phyloP scores from a whole-genome alignment of 2,888 invertebrate species.

The Agriotes lineatus region DNA sequence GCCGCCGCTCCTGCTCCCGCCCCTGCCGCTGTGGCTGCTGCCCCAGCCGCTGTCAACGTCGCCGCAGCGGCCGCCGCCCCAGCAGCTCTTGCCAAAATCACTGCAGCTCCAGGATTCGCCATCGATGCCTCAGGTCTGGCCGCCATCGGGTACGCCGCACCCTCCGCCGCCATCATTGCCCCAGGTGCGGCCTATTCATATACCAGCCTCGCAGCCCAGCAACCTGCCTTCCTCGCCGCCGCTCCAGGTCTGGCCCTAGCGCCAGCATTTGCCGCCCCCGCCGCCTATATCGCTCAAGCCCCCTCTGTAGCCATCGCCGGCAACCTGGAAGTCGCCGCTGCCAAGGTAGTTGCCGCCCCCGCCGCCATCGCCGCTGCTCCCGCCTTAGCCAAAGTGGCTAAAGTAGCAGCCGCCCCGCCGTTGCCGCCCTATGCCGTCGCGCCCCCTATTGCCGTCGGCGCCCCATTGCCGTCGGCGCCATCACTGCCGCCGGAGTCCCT shows the following conservation, averaged over 20 bases:
- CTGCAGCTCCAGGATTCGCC: conserved; percentile 14
- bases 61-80: too few species aligned
- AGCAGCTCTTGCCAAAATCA: not conserved
- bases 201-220: conserved; percentile 39
- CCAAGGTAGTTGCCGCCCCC: conserved; percentile 4
- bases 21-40: not conserved
- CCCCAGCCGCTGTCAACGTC: not conserved
- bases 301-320: not conserved
- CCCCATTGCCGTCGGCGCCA: not conserved
- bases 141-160: conserved; percentile 32
- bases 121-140: conserved; percentile 1
- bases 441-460: not conserved
- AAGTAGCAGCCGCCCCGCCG: not conserved
- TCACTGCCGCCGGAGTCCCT: conserved; percentile 51
- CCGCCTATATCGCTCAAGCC: not conserved
- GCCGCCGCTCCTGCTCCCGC: conserved; percentile 17
- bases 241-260: too few species aligned
- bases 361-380: not conserved
- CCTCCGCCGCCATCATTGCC: conserved; percentile 29
- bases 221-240: not conserved
- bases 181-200: conserved; percentile 32
- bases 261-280: conserved; percentile 2
- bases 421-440: not conserved
- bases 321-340: not conserved
- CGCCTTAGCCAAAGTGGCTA: not conserved